Conservation (phyloP, 2,888 invertebrate genomes). For the Melangyna quadrimaculata region DNA sequence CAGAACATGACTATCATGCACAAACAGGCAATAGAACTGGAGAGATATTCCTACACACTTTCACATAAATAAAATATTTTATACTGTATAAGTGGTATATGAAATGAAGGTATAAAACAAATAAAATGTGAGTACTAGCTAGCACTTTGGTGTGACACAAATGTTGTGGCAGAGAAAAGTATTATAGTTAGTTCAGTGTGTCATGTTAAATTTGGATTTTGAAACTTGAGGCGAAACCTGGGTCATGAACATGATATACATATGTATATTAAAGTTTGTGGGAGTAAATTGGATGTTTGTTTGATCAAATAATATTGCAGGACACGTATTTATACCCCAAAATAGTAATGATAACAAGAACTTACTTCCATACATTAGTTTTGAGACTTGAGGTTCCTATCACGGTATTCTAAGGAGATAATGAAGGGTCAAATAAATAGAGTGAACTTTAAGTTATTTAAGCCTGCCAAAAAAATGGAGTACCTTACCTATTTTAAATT, state of each 20-base stretch:
- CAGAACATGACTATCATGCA: constrained; percentile 70
- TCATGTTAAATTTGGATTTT: constrained; percentile 10
- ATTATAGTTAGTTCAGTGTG: constrained; percentile 41
- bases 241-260: too few species aligned
- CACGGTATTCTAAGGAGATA: neutral
- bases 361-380: too few species aligned
- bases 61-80: neutral
- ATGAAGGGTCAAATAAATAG: neutral
- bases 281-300: neutral
- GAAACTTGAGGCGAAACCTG: neutral
- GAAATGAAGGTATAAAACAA: constrained; percentile 33
- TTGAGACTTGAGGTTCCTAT: too few species aligned
- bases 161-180: constrained; percentile 53
- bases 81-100: neutral
- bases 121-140: constrained; percentile 59
- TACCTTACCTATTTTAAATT: too few species aligned
- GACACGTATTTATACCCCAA: neutral
- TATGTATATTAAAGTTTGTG: neutral
- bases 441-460: neutral
- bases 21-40: constrained; percentile 59
- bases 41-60: constrained; percentile 23
- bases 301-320: neutral
- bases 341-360: neutral
- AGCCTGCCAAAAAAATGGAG: neutral
- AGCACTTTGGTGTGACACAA: constrained; percentile 55